Evolutionary conservation across 2,113 vertebrate species (phyloP).

Genomic region (Trogon surrucura): DNA sequence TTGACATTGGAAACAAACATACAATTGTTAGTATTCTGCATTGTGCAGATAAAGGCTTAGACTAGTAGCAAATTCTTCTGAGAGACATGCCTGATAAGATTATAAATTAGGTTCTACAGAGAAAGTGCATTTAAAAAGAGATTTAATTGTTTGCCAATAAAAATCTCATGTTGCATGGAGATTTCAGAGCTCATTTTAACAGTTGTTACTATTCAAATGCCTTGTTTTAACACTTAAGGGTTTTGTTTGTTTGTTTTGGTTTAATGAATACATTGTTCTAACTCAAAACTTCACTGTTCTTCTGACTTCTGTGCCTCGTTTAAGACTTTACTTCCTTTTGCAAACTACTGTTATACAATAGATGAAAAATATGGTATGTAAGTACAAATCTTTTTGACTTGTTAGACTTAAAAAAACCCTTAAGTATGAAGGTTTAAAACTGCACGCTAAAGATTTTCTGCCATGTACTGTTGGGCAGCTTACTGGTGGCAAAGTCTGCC

Average conservation of each 20-base stretch:
- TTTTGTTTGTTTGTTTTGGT: conserved; percentile 24
- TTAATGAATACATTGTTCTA: conserved; percentile 43
- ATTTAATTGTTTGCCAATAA: conserved; percentile 71
- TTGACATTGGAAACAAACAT: conserved; percentile 60
- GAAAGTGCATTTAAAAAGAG: conserved; percentile 59
- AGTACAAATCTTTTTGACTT: neutral
- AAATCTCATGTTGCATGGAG: conserved; percentile 45
- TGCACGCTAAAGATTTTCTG: neutral
- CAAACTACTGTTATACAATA: neutral
- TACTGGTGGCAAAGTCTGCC: neutral
- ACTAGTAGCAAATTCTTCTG: conserved; percentile 60
- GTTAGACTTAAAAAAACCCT: neutral
- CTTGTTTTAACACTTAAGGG: conserved; percentile 44
- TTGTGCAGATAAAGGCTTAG: conserved; percentile 61
- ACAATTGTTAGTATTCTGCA: conserved; percentile 54
- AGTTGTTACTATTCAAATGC: conserved; percentile 47
- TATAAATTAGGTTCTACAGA: conserved; percentile 68
- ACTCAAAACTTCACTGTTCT: neutral
- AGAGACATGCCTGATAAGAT: conserved; percentile 60
- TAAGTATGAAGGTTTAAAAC: neutral
- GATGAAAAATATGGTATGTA: neutral
- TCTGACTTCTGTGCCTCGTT: neutral
- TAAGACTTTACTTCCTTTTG: neutral
- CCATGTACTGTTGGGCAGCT: neutral
- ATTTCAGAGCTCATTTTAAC: conserved; percentile 53